Conservation (phyloP, 2,113 vertebrate species). For the Oceanodroma tethys region DNA sequence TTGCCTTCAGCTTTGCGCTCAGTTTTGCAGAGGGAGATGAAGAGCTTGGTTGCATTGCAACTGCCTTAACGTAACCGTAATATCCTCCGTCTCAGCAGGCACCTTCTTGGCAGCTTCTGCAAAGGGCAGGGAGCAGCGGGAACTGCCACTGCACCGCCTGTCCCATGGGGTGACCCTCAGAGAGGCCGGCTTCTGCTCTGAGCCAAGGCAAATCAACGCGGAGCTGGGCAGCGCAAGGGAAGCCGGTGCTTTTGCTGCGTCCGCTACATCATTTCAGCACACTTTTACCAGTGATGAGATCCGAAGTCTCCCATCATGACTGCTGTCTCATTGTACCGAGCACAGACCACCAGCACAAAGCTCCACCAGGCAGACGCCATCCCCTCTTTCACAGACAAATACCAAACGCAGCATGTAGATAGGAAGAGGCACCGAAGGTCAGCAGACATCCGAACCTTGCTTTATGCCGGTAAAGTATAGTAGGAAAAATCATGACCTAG, state of each 20-base stretch:
- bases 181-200: not conserved
- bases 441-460: not conserved
- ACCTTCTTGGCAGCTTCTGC: not conserved
- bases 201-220: not conserved
- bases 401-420: rapidly evolving
- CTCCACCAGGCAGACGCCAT: not conserved
- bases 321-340: not conserved
- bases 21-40: not conserved
- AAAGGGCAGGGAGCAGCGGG: not conserved
- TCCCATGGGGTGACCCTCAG: not conserved
- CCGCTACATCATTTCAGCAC: rapidly evolving
- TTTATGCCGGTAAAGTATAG: not conserved
- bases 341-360: not conserved
- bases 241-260: not conserved
- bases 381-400: not conserved
- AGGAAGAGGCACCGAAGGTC: not conserved
- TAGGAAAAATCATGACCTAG: not conserved
- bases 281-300: rapidly evolving
- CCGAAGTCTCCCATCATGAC: not conserved
- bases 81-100: not conserved
- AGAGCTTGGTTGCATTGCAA: not conserved
- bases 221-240: not conserved
- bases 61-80: not conserved
- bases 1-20: not conserved
- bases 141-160: not conserved